Evolutionary conservation across 2,113 vertebrate species (phyloP), one percentile per base, ranked within the genome.

Genomic region (Pycnonotus jocosus): DNA sequence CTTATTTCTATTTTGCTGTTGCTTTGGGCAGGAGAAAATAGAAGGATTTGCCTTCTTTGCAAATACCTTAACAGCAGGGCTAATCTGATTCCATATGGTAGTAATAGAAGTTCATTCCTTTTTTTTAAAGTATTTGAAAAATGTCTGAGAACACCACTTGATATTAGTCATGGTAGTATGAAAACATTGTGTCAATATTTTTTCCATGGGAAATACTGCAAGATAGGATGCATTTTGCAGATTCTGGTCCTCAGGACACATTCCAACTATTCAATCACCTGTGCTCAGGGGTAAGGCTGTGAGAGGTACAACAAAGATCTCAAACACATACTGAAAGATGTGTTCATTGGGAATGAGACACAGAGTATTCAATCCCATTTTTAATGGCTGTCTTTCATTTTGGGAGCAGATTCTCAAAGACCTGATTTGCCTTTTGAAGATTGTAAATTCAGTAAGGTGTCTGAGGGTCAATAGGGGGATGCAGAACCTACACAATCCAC

Each of bases 31-130:
- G 66, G 30, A 91, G 61, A 85, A 85, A 76, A 82, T 79, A 68
- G 74, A 91, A 85, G 21, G 58, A 90, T 81, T 69, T 92, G 60
- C 61, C 35, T 35, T 30, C 81, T 64, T 92, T 1, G 3, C 12
- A 22, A 65, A 78, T 81, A 76, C 61, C 88, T 92, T 45, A 93
- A 76, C 87, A 92, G 84, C 53, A 74, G 65, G 60, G 38, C 53
- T 87, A 90, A 81, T 82, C 62, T 90, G 78, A 79, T 72, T 76
- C 85, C 87, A 92, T 90, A 82, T 82, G 62, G 74, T 73, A 87
- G 56, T 82, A 89, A 92, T 77, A 82, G 81, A 80, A 82, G 50
- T 77, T 87, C 9, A 81, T 30, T n/a, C 23, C n/a, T 71, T 77
- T 61, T 64, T 38, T 20, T 21, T 3, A 4, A 72, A 51, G 37